These are phyloP conservation scores for Andrena marginata DNA, from an alignment of 2,888 invertebrate species.

Conservation along the genomic window DNA sequence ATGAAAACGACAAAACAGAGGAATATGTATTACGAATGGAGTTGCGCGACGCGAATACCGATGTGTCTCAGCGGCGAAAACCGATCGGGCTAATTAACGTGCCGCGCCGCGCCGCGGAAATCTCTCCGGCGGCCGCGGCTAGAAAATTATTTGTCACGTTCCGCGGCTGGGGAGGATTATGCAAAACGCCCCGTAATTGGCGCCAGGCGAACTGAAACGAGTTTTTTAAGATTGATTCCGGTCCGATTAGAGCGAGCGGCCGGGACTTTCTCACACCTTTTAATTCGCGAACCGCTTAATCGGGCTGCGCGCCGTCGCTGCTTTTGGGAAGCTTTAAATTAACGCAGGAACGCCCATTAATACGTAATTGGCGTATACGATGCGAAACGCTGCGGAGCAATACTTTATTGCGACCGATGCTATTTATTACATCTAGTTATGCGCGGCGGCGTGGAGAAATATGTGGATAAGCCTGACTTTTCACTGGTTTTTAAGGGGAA, in stretches of 20 bases:
- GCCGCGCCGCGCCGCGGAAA: constrained; percentile 25
- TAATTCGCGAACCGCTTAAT: constrained; percentile 17
- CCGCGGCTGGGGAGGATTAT: constrained; percentile 36
- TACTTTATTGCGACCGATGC: neutral
- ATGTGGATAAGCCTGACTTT: too few relatives aligned
- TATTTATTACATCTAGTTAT: neutral
- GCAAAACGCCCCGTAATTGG: constrained; percentile 52
- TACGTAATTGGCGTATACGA: neutral
- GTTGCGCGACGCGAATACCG: constrained; percentile 30
- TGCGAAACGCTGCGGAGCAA: neutral
- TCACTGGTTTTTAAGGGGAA: too few relatives aligned
- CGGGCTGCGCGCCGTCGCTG: neutral
- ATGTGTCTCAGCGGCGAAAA: constrained; percentile 33
- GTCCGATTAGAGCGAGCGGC: constrained; percentile 33
- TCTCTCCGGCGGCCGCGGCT: constrained; percentile 11
- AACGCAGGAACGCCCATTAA: neutral
- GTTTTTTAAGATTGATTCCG: constrained; percentile 45
- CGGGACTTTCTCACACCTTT: constrained; percentile 36
- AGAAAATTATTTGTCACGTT: constrained; percentile 56
- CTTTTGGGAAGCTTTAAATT: constrained; percentile 8
- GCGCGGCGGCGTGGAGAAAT: neutral
- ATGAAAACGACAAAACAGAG: neutral
- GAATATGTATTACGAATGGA: constrained; percentile 14
- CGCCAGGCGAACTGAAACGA: constrained; percentile 42
- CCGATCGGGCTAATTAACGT: constrained; percentile 48